Evolutionary conservation across 2,888 invertebrate genomes (phyloP), one percentile per base, ranked within the genome.

Genomic region (Ctena decussata): DNA sequence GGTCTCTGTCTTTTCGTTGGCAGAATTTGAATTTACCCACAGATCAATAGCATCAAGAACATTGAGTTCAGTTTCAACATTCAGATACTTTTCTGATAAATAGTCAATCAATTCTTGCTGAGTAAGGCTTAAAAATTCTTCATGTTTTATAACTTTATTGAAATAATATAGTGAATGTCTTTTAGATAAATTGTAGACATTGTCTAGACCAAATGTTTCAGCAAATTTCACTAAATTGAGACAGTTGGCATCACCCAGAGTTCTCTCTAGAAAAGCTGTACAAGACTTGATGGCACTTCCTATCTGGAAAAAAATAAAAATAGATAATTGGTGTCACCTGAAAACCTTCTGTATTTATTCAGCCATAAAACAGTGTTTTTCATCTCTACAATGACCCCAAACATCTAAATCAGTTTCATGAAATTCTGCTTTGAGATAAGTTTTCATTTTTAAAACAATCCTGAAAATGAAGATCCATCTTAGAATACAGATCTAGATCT

Each of bases 81-180:
- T 82, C 49, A 87, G 39, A 11, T 82, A 57, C 65, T 41, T 70
- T 32, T 80, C 78, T 11, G 84, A 82, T 15, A 87, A 65, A 49
- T 82, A 87, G 5, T 69, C 27, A 8, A 60, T 37, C 5, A 87
- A 21, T 32, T 76, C 46, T 0, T 73, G 27, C 0, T 27, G 5
- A 0, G 77, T 77, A 15, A 82, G 79, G 21, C 80, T 49, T 8
- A 80, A 32, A 71, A 84, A 87, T 32, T 80, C 87, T 21, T 11
- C 21, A 44, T 71, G 39, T 35, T 35, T 70, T 21, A 30, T 44
- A 12, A 84, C 80, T n/a, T 27, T 41, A 24, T 24, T 71, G 69
- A 87, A 87, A 53, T 82, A 82, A 32, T 82, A 87, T 15, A 87
- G 44, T 18, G 84, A 65, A 82, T 87, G 87, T 21, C 84, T 72